phyloP scores from a whole-genome alignment of 2,888 invertebrate genomes.

The Coenonympha glycerion region DNA sequence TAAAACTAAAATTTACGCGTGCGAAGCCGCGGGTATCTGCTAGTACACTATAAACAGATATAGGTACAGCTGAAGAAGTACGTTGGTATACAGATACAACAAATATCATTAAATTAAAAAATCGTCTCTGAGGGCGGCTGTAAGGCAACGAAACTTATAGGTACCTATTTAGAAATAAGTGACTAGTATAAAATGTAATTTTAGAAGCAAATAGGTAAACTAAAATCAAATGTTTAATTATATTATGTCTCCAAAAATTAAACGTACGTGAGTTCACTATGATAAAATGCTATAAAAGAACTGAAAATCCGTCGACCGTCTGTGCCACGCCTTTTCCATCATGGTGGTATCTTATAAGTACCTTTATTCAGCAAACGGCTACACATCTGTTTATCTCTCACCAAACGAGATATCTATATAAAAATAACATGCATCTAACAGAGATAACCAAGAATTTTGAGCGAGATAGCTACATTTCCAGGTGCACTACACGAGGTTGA shows the following conservation, averaged over 20 bases:
- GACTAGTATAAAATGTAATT: not conserved
- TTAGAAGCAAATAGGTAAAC: not conserved
- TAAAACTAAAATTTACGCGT: no score
- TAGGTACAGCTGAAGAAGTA: no score
- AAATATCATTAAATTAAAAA: no score
- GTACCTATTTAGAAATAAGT: not conserved
- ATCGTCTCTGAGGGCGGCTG: no score
- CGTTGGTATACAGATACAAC: no score
- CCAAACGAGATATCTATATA: slow-evolving; percentile 71
- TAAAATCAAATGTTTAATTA: no score
- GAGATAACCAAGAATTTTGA: slow-evolving; percentile 59
- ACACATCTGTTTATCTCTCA: slow-evolving; percentile 68
- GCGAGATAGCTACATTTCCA: slow-evolving; percentile 61
- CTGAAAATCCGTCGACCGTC: slow-evolving; percentile 8
- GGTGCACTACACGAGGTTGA: slow-evolving; percentile 54
- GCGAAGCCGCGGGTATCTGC: no score
- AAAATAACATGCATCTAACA: slow-evolving; percentile 61
- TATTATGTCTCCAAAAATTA: not conserved
- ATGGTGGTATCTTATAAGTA: slow-evolving; percentile 62
- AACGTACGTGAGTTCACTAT: not conserved
- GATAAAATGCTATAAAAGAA: slow-evolving; percentile 5
- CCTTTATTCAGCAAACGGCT: slow-evolving; percentile 51
- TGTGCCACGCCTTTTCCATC: slow-evolving; percentile 70
- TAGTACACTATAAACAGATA: no score
- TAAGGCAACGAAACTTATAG: no score